Evolutionary conservation across 53 echinoderm and acorn worm genomes (phyloP), one percentile per base, ranked within the genome.

Genomic region (Temnopleurus reevesii): DNA sequence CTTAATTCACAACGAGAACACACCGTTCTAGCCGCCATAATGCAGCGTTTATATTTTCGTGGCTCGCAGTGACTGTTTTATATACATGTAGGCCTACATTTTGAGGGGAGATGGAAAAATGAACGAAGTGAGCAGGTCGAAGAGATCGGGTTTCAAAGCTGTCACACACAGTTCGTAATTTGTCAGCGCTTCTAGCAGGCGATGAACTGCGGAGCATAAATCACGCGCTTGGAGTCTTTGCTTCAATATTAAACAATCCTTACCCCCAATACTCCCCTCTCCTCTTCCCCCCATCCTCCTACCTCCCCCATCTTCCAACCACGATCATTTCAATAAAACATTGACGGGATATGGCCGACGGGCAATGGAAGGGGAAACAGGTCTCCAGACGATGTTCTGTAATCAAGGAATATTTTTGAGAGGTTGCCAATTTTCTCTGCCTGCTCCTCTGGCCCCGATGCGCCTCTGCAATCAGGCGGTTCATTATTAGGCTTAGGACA

Each of bases 91-190:
- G 53, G 71, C 88, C 55, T 71, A 86, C 26, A 66, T 87, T 86
- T 60, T 17, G 25, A 77, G 43, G 56, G 26, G 61, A 61, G 88
- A 71, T 33, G 88, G 38, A 55, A 87, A 87, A 87, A 87, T 47
- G 86, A 87, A 87, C 76, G 88, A 87, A 87, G 36, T 66, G 88
- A 65, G 71, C 88, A 66, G 86, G 88, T 53, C 88, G 66, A 17
- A 24, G 53, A 53, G 88, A 87, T 87, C 88, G 19, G 71, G 71
- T 87, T 87, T 87, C 88, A 65, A 71, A 87, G 71, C 88, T 87
- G 88, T 87, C 88, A 87, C 88, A 87, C 88, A 87, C 88, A 66
- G 88, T 87, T 49, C 86, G 86, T 86, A 87, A 87, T 87, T 87
- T 87, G 88, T 87, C 88, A 87, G 55, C 88, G 88, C 88, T 87